Evolutionary conservation across 1,140 invertebrate species (phyloP), one percentile per base, ranked within the genome.

Genomic region (Anagrus nilaparvatae): DNA sequence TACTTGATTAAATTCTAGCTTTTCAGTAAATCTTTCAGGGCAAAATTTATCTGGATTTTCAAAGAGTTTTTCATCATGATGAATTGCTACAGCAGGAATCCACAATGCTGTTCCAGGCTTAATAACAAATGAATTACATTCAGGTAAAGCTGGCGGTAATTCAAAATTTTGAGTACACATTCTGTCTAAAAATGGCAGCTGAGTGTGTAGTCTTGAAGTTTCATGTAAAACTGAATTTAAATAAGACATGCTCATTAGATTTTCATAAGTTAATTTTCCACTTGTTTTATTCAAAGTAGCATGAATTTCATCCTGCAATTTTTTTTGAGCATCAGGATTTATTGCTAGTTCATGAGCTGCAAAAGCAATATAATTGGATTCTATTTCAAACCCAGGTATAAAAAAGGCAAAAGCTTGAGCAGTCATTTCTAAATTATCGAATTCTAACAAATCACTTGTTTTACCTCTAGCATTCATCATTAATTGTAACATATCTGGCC

Each of bases 171-270:
- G 61, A 5, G 58, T 61, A 8, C 73, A 59, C 14, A 58, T 54
- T 35, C 77, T 53, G 31, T 65, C 71, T 33, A 69, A 65, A 5
- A 69, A 48, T 13, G 69, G 65, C 4, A 72, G 71, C n/a, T 74
- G 67, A 9, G 76, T 73, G 52, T 68, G 75, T 13, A 75, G 48
- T 36, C 77, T 54, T 6, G 77, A 52, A 7, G 70, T 51, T 63
- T 79, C 77, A 33, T 43, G 40, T 19, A 56, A 41, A 19, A 57
- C 47, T 45, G 44, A 43, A 20, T 60, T 52, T 14, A 60, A 36
- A 39, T 61, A 60, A 18, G 45, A 44, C 19, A 59, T 38, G 7
- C 43, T 21, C 19, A 40, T 30, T 1, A 59, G 33, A 5, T 13
- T 16, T 12, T 59, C 51, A 40, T 59, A 55, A n/a, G 20, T 52